phyloP scores from a whole-genome alignment of 1,140 invertebrate genomes.

The Dendroctonus valens region DNA sequence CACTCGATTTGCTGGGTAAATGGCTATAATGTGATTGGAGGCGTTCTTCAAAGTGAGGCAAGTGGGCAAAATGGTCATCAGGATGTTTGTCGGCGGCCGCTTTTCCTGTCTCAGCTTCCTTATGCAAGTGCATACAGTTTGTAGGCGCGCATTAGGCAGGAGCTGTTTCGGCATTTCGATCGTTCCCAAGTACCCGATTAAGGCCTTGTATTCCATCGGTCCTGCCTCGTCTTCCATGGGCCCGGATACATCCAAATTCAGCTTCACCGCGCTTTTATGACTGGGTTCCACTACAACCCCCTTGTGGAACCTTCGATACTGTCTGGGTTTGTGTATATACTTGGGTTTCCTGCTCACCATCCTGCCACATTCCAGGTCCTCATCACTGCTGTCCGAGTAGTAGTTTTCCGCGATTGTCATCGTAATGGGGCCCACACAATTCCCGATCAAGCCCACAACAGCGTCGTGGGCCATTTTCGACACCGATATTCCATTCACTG shows the following conservation, averaged over 20 bases:
- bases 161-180: conserved; percentile 91
- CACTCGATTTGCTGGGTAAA: conserved; percentile 82
- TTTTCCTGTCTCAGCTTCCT: conserved; percentile 86
- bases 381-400: conserved; percentile 82
- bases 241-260: conserved; percentile 20
- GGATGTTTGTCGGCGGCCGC: conserved; percentile 79
- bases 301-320: conserved; percentile 35
- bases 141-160: conserved; percentile 70
- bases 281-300: conserved; percentile 29
- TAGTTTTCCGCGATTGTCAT: conserved; percentile 88
- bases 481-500: conserved; percentile 87
- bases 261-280: conserved; percentile 29
- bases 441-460: conserved; percentile 86
- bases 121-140: conserved; percentile 77
- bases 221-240: conserved; percentile 53
- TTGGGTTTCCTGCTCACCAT: conserved; percentile 61
- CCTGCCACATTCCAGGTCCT: conserved; percentile 59
- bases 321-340: conserved; percentile 57
- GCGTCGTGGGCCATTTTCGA: conserved; percentile 88
- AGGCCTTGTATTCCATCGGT: conserved; percentile 73
- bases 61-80: conserved; percentile 80
- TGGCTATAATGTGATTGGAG: conserved; percentile 66
- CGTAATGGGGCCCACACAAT: conserved; percentile 72
- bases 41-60: conserved; percentile 75
- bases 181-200: conserved; percentile 92